Conservation (phyloP, 1,140 invertebrate species). For the Drosophila truncata region DNA sequence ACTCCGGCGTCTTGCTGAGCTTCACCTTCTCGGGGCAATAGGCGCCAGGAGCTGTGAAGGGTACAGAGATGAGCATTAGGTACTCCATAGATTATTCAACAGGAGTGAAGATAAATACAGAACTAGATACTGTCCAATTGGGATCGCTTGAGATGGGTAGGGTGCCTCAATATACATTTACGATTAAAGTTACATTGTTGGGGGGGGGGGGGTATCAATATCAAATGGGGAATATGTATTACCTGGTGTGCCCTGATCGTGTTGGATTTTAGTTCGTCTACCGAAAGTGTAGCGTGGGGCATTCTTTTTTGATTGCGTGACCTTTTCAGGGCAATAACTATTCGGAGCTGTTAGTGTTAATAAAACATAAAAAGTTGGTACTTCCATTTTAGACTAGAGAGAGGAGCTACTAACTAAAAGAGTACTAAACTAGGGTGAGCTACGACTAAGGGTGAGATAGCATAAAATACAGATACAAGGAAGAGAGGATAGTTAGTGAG, state of each 20-base stretch:
- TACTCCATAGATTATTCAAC: background rate
- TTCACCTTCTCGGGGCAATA: slow-evolving; percentile 89
- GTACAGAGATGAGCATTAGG: slow-evolving; percentile 27
- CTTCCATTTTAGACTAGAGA: slow-evolving; percentile 56
- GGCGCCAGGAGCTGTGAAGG: slow-evolving; percentile 87
- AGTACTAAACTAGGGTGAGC: slow-evolving; percentile 28
- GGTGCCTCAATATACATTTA: slow-evolving; percentile 18
- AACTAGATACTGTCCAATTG: slow-evolving; percentile 38
- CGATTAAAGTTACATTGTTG: slow-evolving; percentile 23
- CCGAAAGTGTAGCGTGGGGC: slow-evolving; percentile 85
- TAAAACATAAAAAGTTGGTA: slow-evolving; percentile 74
- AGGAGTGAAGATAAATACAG: background rate
- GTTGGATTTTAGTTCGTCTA: slow-evolving; percentile 84
- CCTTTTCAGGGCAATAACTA: slow-evolving; percentile 88
- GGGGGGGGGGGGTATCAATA: background rate
- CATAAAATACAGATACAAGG: slow-evolving; percentile 1
- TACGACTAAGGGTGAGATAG: slow-evolving; percentile 44
- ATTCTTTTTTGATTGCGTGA: slow-evolving; percentile 87
- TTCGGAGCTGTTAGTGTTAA: slow-evolving; percentile 86
- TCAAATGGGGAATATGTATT: slow-evolving; percentile 54
- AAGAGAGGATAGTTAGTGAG: slow-evolving; percentile 15
- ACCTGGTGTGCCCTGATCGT: slow-evolving; percentile 86
- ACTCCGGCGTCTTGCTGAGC: slow-evolving; percentile 87
- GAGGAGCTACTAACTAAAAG: slow-evolving; percentile 18
- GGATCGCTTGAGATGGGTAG: slow-evolving; percentile 10